Evolutionary conservation across 2,888 invertebrate species (phyloP).

Genomic region (Noctua janthina): DNA sequence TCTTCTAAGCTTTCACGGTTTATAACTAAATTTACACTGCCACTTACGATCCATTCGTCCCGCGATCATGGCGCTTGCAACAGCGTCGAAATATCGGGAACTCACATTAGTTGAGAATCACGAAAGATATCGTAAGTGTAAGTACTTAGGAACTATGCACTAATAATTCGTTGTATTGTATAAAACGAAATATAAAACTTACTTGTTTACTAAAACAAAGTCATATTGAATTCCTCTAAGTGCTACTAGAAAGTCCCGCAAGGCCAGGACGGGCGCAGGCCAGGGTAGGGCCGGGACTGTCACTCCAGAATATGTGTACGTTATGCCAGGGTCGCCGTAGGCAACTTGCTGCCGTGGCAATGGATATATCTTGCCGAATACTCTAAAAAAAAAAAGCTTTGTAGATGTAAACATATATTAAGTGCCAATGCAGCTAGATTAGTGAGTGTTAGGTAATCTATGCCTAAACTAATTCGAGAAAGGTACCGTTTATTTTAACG

Average conservation of each 20-base stretch:
- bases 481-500: not conserved
- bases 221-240: slow-evolving; percentile 91
- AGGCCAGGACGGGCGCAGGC: slow-evolving; percentile 87
- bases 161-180: too few relatives aligned
- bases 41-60: too few relatives aligned
- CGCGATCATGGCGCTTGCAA: too few relatives aligned
- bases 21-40: too few relatives aligned
- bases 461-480: not conserved
- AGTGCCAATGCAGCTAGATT: not conserved
- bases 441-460: not conserved
- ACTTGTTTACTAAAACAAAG: slow-evolving; percentile 93
- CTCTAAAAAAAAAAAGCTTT: slow-evolving; percentile 75
- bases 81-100: too few relatives aligned
- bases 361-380: slow-evolving; percentile 92
- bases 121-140: too few relatives aligned
- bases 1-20: too few relatives aligned
- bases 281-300: slow-evolving; percentile 92
- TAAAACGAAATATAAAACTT: slow-evolving; percentile 63
- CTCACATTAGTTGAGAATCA: too few relatives aligned
- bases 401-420: too few relatives aligned
- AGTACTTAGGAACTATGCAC: too few relatives aligned
- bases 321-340: slow-evolving; percentile 92
- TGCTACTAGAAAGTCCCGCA: slow-evolving; percentile 87
- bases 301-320: slow-evolving; percentile 92
- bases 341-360: slow-evolving; percentile 93